Base-by-base conservation (phyloP, 2,888 invertebrate genomes). In the Synanthedon formicaeformis region DNA sequence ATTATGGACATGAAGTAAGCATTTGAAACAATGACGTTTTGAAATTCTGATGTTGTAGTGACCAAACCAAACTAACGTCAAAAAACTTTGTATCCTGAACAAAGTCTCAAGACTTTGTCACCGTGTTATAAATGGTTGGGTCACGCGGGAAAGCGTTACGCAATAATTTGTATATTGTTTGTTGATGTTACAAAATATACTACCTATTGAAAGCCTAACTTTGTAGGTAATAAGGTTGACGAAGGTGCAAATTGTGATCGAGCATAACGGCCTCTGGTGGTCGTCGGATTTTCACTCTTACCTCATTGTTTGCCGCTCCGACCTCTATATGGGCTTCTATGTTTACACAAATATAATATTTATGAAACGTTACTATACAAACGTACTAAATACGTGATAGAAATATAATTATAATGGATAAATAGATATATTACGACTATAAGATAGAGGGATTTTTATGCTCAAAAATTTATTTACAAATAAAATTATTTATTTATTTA, bases 221-320 rank as follows among this genome's bases (percentile, higher is more conserved):
- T 45, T n/a, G 45, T 14, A 13, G 50, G 49, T 18, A 49, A 40
- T 52, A 50, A 53, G 34, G 16, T 40, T 16, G 52, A 53, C 58
- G 56, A 61, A 74, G 71, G 71, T 73, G 74, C 62, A 64, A 73
- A 73, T 68, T 72, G 62, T 67, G 61, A 53, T 54, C 60, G 55
- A 58, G 45, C 40, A 51, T 48, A 54, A 56, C 56, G 57, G 62
- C 49, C 49, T 60, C 59, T 50, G 58, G 53, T 54, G 48, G 58
- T 58, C 54, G 61, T 45, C 50, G 45, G 56, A 64, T 60, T 67
- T 68, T 70, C 66, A 61, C 68, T 63, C 54, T 69, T 68, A 64
- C 68, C 61, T 62, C 66, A 69, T 62, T 67, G 64, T 69, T 66
- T 63, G 60, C 55, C 51, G 58, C 58, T 57, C 58, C 56, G 56